Evolutionary conservation across 1,140 invertebrate species (phyloP).

Genomic region (Drosophila rhopaloa): DNA sequence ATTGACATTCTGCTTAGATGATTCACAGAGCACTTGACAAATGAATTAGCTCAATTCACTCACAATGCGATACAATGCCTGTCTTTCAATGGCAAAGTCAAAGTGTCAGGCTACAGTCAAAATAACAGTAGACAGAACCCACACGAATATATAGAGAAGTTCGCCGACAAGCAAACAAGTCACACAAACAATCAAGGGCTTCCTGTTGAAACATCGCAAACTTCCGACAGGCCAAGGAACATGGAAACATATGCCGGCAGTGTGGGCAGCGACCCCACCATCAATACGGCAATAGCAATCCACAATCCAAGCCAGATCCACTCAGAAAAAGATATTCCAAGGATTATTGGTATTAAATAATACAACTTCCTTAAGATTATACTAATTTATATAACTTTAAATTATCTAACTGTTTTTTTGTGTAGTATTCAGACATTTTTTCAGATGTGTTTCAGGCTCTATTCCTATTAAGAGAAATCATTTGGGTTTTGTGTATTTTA

Average conservation of each 20-base stretch:
- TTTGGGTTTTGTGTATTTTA: no score
- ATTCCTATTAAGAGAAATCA: no score
- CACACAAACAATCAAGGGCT: constrained; percentile 73
- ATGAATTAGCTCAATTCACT: constrained; percentile 76
- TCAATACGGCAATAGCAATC: constrained; percentile 20
- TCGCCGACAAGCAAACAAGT: constrained; percentile 43
- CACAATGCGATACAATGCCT: constrained; percentile 65
- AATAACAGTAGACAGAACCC: constrained; percentile 64
- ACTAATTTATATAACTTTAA: no score
- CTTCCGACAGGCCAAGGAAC: constrained; percentile 73
- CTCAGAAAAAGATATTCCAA: neutral
- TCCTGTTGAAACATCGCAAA: constrained; percentile 82
- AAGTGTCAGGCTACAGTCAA: constrained; percentile 78
- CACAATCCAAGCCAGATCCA: constrained; percentile 6
- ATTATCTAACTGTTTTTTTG: no score
- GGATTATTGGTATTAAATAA: no score
- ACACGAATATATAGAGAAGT: constrained; percentile 35
- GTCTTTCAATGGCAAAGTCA: constrained; percentile 75
- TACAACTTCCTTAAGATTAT: no score
- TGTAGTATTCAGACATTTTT: no score
- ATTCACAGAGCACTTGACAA: constrained; percentile 76
- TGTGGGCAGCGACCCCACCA: constrained; percentile 54
- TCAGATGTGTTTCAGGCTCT: no score
- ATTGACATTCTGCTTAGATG: constrained; percentile 53
- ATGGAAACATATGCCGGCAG: constrained; percentile 71